These are phyloP conservation scores for Mionectes olivaceus DNA, from an alignment of 2,797 vertebrate genomes.

Conservation along the genomic window DNA sequence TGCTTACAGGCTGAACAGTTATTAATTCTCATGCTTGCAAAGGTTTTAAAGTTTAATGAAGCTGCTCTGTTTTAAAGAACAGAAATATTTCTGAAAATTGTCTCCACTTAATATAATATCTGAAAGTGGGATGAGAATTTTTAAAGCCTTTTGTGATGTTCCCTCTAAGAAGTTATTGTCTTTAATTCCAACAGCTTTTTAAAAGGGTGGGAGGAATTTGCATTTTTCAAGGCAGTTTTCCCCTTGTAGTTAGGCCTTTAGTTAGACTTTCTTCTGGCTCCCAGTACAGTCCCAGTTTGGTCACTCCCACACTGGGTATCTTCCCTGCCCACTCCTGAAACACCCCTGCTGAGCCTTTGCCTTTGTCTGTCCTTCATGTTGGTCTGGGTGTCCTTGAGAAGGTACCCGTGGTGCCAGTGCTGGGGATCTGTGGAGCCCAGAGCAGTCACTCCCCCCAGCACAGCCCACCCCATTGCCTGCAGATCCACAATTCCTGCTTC, in stretches of 20 bases:
- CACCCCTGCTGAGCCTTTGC: background rate
- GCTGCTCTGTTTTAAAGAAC: background rate
- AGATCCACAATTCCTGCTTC: background rate
- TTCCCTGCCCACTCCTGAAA: background rate
- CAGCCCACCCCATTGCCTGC: rapidly evolving
- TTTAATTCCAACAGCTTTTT: background rate
- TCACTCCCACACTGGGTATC: background rate
- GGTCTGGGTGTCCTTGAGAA: background rate
- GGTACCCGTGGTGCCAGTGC: background rate
- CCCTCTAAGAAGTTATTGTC: rapidly evolving
- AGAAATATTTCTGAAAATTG: background rate
- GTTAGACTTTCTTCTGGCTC: background rate
- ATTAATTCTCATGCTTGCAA: background rate
- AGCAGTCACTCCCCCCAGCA: background rate
- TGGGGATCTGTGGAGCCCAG: background rate
- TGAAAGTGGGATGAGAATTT: background rate
- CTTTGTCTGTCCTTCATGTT: background rate
- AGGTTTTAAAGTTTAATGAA: conserved; percentile 12
- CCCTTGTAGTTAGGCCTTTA: background rate
- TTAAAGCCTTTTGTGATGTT: background rate
- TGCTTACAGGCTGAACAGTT: background rate
- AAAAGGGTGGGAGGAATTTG: background rate
- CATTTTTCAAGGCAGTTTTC: background rate
- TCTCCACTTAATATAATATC: background rate
- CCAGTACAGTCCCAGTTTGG: rapidly evolving